phyloP scores from a whole-genome alignment of 2,888 invertebrate species.

The Xylota segnis region DNA sequence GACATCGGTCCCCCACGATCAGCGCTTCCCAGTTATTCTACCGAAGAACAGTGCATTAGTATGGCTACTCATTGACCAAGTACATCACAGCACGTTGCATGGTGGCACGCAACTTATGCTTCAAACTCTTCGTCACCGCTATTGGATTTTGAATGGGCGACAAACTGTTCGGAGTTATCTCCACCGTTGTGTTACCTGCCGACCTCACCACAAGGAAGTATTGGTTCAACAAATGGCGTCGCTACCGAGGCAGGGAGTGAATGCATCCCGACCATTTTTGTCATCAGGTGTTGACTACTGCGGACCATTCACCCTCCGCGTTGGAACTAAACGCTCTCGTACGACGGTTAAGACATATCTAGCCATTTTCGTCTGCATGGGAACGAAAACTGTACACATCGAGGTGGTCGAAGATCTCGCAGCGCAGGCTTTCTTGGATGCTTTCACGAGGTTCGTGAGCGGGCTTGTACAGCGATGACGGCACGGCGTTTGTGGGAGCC shows the following conservation, averaged over 20 bases:
- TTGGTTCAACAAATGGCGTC: slow-evolving; percentile 7
- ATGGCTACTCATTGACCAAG: background rate
- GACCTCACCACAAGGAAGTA: no score
- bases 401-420: no score
- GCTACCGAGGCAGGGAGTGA: background rate
- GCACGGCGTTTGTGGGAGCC: background rate
- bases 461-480: background rate
- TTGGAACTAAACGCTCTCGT: background rate
- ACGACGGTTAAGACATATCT: background rate
- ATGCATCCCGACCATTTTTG: background rate
- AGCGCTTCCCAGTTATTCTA: background rate
- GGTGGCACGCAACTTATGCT: background rate
- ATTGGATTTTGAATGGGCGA: slow-evolving; percentile 1
- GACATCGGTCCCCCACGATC: background rate
- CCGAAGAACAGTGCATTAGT: background rate
- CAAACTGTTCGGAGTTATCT: no score
- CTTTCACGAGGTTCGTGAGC: background rate
- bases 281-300: background rate
- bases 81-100: background rate
- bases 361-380: no score
- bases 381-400: no score
- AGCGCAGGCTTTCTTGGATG: background rate
- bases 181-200: no score
- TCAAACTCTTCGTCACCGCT: background rate
- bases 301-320: no score